Conservation (phyloP, 1,140 invertebrate genomes). For the Hypsibius dujardini region DNA sequence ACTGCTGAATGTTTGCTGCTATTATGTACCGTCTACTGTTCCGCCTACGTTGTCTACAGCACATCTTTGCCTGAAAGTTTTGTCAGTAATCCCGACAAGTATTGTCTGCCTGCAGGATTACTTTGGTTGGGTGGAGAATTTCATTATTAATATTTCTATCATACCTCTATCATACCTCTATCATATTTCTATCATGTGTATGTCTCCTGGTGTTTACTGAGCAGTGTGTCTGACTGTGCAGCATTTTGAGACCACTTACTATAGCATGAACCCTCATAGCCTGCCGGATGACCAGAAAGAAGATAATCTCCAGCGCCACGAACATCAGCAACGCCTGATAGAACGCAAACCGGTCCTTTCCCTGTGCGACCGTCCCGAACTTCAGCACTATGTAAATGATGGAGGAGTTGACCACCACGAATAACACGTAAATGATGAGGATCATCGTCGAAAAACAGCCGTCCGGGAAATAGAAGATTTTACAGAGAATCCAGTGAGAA, state of each 20-base stretch:
- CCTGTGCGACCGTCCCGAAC: neutral
- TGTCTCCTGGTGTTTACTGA: neutral
- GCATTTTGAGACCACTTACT: neutral
- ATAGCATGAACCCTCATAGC: neutral
- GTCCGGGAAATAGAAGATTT: neutral
- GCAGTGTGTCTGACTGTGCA: no score
- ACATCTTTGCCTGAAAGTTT: no score
- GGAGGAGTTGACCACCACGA: neutral
- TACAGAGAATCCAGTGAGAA: neutral
- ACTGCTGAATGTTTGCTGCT: no score
- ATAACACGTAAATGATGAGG: neutral
- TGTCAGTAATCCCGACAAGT: no score
- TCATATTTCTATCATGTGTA: no score
- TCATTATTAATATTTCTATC: no score
- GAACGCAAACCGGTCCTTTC: neutral
- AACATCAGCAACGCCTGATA: neutral
- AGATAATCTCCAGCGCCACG: slow-evolving; percentile 5
- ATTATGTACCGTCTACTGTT: neutral
- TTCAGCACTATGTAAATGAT: slow-evolving; percentile 1
- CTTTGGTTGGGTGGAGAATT: no score
- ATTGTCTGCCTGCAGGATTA: no score
- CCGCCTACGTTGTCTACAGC: neutral
- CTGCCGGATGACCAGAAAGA: slow-evolving; percentile 9
- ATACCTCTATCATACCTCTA: no score
- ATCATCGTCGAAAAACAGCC: neutral